Evolutionary conservation across 2,888 invertebrate genomes (phyloP), one percentile per base, ranked within the genome.

Genomic region (Scaptomyza caliginosa): DNA sequence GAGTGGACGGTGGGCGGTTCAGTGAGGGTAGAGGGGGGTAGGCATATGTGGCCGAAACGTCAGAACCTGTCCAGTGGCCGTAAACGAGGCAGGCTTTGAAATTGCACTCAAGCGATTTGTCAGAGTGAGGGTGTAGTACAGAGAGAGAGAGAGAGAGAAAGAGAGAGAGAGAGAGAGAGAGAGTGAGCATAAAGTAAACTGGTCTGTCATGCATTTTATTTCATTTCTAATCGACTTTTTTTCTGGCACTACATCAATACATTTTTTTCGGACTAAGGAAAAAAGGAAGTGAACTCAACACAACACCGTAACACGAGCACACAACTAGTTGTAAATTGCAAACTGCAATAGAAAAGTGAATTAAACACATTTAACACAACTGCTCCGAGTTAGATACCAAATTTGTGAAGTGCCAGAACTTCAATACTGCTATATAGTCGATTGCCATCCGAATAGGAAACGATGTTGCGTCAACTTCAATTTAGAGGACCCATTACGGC

Each of bases 161-260:
- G 10, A 26, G 26, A 28, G 11, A 2, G 0, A 3, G 26, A 26
- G 26, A 26, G 26, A 2, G 10, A 26, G 26, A 26, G 11, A 28
- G 28, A 0, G 11, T 36, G 66, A 49, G 54, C 45, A 36, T 11
- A 19, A 50, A 34, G 59, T 43, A 30, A 68, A 36, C 59, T 64
- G 38, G 58, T 36, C 38, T 58, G 58, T 56, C 58, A 57, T 58
- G 51, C 65, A 74, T 74, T 77, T 80, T 54, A 67, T 67, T 82
- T 77, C 60, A 67, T 67, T 79, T 62, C 3, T n/a, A 76, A 48
- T 51, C 63, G 36, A 76, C 52, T 51, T 75, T 75, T 66, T 67
- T 77, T 73, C 62, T 57, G 59, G 42, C 62, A 72, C 52, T 60
- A 69, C 64, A 71, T 57, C 55, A 55, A 64, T 51, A 32, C 21